These are phyloP conservation scores for Apodemia duryi DNA, from an alignment of 2,888 invertebrate species.

Conservation along the genomic window DNA sequence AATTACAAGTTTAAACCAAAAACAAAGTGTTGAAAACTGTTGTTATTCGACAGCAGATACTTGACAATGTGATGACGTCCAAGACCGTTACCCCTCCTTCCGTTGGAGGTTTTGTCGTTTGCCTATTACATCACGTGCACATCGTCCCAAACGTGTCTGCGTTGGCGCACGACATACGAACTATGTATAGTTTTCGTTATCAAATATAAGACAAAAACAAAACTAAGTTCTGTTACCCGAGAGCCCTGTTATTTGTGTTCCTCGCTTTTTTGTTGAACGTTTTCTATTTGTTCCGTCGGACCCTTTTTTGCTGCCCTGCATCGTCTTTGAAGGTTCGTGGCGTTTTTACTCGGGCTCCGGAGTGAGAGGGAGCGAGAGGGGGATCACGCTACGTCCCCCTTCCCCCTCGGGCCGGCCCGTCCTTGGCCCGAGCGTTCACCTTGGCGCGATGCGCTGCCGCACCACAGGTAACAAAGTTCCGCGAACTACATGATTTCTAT, in stretches of 20 bases:
- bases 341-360: constrained; percentile 61
- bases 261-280: constrained; percentile 62
- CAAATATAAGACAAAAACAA: constrained; percentile 45
- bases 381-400: constrained; percentile 51
- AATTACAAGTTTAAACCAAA: no score
- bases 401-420: constrained; percentile 67
- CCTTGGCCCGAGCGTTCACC: constrained; percentile 79
- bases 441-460: constrained; percentile 73
- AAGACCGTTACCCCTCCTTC: constrained; percentile 63
- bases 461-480: constrained; percentile 78
- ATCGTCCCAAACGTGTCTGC: constrained; percentile 55
- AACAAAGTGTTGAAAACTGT: neutral
- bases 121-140: constrained; percentile 62
- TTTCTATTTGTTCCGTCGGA: constrained; percentile 76
- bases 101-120: constrained; percentile 57
- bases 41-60: constrained; percentile 26
- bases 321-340: constrained; percentile 66
- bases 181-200: constrained; percentile 54
- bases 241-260: constrained; percentile 64
- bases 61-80: constrained; percentile 48
- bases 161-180: constrained; percentile 73
- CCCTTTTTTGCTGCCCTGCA: constrained; percentile 70
- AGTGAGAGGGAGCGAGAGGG: constrained; percentile 35
- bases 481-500: constrained; percentile 78
- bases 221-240: constrained; percentile 65